Percentiles rank a stretch among this genome's conserved stretches.
phyloP scores from a whole-genome alignment of 2,113 vertebrate species.

The Calyptomena viridis region DNA sequence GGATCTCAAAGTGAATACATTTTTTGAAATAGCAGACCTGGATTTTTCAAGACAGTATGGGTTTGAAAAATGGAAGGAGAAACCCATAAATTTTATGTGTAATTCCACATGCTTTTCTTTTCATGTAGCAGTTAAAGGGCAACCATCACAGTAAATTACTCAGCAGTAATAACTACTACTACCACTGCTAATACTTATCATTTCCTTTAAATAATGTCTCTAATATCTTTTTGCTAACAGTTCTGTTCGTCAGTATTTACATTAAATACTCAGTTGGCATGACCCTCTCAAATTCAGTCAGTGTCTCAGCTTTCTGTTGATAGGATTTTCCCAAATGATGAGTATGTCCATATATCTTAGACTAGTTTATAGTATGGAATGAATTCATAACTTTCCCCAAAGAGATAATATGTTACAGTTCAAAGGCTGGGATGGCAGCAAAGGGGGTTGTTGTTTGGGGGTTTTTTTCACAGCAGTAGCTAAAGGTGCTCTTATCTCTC shows the following conservation, averaged over 20 bases:
- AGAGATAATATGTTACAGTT: conserved; percentile 66
- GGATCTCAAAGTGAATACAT: not conserved
- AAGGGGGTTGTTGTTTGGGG: not conserved
- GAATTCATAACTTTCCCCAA: conserved; percentile 44
- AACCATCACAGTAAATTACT: not conserved
- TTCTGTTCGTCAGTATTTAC: not conserved
- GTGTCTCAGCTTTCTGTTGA: not conserved
- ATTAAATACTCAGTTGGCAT: not conserved
- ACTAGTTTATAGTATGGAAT: not conserved
- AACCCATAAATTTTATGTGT: not conserved
- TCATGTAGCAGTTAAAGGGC: not conserved
- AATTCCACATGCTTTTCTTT: not conserved
- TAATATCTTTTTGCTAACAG: not conserved
- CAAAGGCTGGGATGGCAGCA: conserved; percentile 41
- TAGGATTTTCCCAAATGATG: conserved; percentile 21
- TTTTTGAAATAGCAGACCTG: not conserved
- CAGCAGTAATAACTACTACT: not conserved
- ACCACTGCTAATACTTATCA: not conserved
- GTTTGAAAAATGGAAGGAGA: not conserved
- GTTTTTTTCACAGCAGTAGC: conserved; percentile 7
- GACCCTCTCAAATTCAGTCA: not conserved
- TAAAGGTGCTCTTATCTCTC: conserved; percentile 68
- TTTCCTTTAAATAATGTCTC: not conserved
- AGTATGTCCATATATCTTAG: conserved; percentile 41
- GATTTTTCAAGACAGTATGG: not conserved